These are phyloP conservation scores for Polyommatus icarus DNA, from an alignment of 2,888 invertebrate genomes.

Conservation along the genomic window DNA sequence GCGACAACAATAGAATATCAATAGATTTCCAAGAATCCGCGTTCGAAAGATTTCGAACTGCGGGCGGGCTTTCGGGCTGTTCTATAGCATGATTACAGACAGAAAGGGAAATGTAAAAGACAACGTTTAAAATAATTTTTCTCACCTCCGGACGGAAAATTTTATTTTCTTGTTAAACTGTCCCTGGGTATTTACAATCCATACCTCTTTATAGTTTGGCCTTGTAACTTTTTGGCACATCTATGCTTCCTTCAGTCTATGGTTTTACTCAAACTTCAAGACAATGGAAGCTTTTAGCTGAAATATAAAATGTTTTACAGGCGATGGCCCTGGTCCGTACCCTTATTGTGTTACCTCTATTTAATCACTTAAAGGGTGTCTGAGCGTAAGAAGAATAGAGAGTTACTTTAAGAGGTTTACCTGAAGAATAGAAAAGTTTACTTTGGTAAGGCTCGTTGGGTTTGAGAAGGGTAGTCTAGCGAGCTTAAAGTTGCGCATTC, in stretches of 20 bases:
- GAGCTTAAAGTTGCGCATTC: too few species aligned
- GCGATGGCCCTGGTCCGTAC: not conserved
- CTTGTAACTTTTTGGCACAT: not conserved
- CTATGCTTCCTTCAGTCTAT: not conserved
- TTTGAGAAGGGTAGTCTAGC: too few species aligned
- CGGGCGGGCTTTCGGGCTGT: too few species aligned
- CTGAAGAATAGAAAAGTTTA: not conserved
- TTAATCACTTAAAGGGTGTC: not conserved
- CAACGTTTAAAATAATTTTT: too few species aligned
- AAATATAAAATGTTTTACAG: constrained; percentile 12
- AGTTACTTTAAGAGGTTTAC: not conserved
- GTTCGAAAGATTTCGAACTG: too few species aligned
- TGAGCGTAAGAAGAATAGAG: not conserved
- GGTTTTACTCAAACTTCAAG: constrained; percentile 11
- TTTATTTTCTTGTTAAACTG: too few species aligned
- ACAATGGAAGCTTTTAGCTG: constrained; percentile 18
- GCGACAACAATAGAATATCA: too few species aligned
- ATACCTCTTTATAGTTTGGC: not conserved
- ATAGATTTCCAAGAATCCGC: too few species aligned
- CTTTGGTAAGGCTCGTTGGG: not conserved
- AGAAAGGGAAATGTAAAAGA: too few species aligned
- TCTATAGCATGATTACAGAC: too few species aligned
- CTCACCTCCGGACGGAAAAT: too few species aligned
- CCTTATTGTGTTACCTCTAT: constrained; percentile 7
- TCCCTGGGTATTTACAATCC: too few species aligned